Evolutionary conservation across 2,888 invertebrate species (phyloP).

Genomic region (Clivina fossor): DNA sequence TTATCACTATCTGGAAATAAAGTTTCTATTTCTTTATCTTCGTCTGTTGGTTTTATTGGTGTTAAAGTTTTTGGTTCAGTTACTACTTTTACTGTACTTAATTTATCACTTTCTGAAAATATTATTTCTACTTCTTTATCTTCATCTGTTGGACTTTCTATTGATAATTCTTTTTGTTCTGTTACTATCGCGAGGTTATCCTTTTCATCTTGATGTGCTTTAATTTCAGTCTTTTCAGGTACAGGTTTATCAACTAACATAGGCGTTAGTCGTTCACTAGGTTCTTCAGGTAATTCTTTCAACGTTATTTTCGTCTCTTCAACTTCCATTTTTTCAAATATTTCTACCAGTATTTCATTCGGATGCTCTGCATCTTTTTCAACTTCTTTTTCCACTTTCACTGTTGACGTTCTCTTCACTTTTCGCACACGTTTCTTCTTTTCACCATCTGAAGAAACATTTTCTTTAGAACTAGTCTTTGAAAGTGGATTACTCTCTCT

Average conservation of each 20-base stretch:
- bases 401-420: conserved; percentile 14
- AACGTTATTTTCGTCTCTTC: conserved; percentile 22
- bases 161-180: background rate
- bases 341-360: conserved; percentile 11
- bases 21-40: conserved; percentile 16
- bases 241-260: conserved; percentile 1
- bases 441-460: conserved; percentile 11
- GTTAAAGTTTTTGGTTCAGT: conserved; percentile 22
- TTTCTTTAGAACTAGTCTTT: conserved; percentile 21
- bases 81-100: conserved; percentile 1
- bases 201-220: conserved; percentile 35
- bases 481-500: too few relatives aligned
- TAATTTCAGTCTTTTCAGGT: conserved; percentile 2
- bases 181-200: conserved; percentile 48
- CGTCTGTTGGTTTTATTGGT: conserved; percentile 14
- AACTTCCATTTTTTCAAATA: conserved; percentile 14
- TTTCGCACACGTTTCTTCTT: conserved; percentile 12
- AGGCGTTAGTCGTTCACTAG: too few relatives aligned
- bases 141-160: conserved; percentile 5
- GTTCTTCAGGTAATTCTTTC: conserved; percentile 1
- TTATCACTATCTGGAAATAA: conserved; percentile 1
- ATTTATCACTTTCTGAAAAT: background rate
- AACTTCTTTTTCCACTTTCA: conserved; percentile 11
- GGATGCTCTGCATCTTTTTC: conserved; percentile 9
- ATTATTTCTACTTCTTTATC: background rate